Conservation (phyloP, 2,113 vertebrate species). For the Phocoena phocoena region DNA sequence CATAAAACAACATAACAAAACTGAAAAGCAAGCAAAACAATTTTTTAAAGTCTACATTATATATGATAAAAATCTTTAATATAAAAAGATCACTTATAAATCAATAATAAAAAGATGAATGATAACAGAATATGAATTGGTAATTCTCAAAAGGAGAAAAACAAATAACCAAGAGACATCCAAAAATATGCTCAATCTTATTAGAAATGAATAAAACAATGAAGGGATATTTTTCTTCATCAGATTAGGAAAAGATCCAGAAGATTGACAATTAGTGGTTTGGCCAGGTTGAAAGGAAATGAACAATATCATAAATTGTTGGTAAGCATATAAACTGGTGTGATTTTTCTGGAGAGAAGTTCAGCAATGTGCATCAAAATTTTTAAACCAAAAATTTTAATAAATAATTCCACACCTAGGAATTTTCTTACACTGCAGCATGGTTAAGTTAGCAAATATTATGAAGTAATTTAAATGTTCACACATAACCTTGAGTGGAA, state of each 20-base stretch:
- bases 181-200: background rate
- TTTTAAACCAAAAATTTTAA: background rate
- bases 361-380: background rate
- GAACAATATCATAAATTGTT: background rate
- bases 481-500: background rate
- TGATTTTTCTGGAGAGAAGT: background rate
- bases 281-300: background rate
- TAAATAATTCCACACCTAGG: background rate
- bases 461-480: background rate
- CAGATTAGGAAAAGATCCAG: background rate
- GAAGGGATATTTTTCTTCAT: background rate
- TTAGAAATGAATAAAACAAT: background rate
- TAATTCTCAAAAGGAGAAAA: constrained; percentile 15
- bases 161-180: background rate
- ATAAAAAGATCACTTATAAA: background rate
- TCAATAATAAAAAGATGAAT: background rate
- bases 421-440: background rate
- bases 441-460: background rate
- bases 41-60: background rate
- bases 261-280: background rate
- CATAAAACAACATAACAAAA: constrained; percentile 12
- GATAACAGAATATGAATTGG: background rate
- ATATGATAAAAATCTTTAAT: background rate
- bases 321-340: background rate
- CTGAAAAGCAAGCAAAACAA: background rate